These are phyloP conservation scores for Tetraodon nigroviridis DNA, from an alignment of 2,113 vertebrate genomes.

Conservation along the genomic window DNA sequence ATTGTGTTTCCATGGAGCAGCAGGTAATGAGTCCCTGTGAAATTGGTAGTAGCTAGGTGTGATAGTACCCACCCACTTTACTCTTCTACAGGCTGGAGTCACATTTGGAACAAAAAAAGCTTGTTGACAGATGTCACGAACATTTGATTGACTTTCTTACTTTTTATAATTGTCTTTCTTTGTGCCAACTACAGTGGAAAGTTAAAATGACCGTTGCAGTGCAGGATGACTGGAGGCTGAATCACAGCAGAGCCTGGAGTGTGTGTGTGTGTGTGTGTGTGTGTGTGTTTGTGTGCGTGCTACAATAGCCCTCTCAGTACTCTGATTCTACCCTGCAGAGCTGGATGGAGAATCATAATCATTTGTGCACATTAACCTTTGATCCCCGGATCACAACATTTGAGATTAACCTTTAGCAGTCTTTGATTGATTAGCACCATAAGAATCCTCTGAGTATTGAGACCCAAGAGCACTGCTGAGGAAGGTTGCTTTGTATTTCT, in stretches of 20 bases:
- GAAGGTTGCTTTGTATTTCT: background rate
- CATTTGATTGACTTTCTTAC: background rate
- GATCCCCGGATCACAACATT: slow-evolving; percentile 1
- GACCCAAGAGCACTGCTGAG: background rate
- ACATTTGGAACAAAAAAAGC: slow-evolving; percentile 11
- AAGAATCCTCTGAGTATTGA: background rate
- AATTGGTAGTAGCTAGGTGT: slow-evolving; percentile 37
- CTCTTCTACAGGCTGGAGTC: slow-evolving; percentile 28
- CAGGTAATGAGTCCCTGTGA: slow-evolving; percentile 66
- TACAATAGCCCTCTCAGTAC: slow-evolving; percentile 1
- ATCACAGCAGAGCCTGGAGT: too few relatives aligned
- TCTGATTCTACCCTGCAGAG: slow-evolving; percentile 13
- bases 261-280: background rate
- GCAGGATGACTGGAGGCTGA: too few relatives aligned
- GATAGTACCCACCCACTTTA: slow-evolving; percentile 23
- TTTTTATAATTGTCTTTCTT: background rate
- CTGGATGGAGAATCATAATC: slow-evolving; percentile 7
- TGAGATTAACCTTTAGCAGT: slow-evolving; percentile 12
- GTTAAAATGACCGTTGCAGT: too few relatives aligned
- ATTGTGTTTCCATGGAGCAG: slow-evolving; percentile 33
- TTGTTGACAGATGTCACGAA: slow-evolving; percentile 12
- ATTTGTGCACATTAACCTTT: slow-evolving; percentile 26
- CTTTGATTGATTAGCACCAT: slow-evolving; percentile 20
- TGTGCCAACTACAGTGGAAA: too few relatives aligned
- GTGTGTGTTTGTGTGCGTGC: slow-evolving; percentile 1